Base-by-base conservation (phyloP, 2,888 invertebrate genomes). In the Sturmia bella region DNA sequence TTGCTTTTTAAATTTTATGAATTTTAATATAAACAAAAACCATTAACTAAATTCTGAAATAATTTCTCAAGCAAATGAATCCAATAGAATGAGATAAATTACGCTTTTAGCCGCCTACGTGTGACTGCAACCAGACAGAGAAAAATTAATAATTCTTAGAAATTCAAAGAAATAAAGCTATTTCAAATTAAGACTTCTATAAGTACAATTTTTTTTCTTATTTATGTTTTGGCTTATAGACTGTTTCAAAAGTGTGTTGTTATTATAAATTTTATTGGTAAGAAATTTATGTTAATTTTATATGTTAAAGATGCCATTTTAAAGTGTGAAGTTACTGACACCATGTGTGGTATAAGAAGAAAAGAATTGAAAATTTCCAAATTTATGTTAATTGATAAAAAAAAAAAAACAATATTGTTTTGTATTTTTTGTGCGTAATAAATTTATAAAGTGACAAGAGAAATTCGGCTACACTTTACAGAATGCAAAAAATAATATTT, bases 261-360 rank as follows among this genome's bases (percentile, higher is more conserved):
- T 69, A 37, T 17, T 54, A 61, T 72, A 32, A 41, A 39, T 43
- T 64, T 68, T 70, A 72, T 76, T 63, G 45, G 63, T 21, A 54
- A 37, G 21, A 61, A 72, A 76, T 76, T 76, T 80, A 80, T 80
- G 80, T 73, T 68, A 80, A 80, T 80, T 63, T n/a, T n/a, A n/a
- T n/a, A 37, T 54, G 19, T 13, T 63, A 21, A 37, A 54, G n/a
- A 13, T 54, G n/a, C 1, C 13, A 12, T 69, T 45, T 43, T 21
- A 57, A 77, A 73, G 77, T 82, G 73, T 69, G 63, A 64, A 78
- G 17, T 73, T 32, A 37, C 45, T 66, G 45, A 74, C 82, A 82
- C 70, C 74, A 70, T 70, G 56, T 69, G 69, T 74, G 74, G 63
- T 17, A 43, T 41, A 17, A 12, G 50, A 78, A 27, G 1, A 32